Conservation (phyloP, 2,113 vertebrate genomes). For the Pterophyllum scalare region DNA sequence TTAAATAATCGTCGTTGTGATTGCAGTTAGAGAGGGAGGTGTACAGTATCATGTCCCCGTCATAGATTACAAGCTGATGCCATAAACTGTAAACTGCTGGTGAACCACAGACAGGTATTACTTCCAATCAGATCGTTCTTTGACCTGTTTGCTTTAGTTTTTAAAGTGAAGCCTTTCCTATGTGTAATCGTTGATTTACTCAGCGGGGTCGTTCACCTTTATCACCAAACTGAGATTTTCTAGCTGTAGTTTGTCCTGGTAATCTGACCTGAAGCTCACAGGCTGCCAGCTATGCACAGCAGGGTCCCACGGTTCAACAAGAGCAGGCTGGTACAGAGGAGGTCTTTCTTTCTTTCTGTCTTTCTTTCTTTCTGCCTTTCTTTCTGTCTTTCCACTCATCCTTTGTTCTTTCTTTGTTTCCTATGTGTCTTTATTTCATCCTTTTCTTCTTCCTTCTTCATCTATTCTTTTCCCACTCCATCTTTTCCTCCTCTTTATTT, state of each 20-base stretch:
- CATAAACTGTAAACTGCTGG: not conserved
- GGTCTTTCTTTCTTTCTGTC: not conserved
- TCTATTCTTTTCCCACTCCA: not conserved
- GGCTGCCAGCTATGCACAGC: constrained; percentile 19
- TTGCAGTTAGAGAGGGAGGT: not conserved
- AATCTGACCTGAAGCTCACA: constrained; percentile 32
- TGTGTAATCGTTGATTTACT: constrained; percentile 33
- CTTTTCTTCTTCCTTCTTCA: not conserved
- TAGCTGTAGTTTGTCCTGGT: constrained; percentile 17
- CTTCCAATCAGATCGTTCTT: constrained; percentile 17
- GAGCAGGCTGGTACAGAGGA: constrained; percentile 1
- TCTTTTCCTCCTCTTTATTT: not conserved
- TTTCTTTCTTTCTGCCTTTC: not conserved
- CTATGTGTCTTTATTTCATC: not conserved
- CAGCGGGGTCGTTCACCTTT: constrained; percentile 54
- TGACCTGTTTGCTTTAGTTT: not conserved
- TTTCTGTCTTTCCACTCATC: not conserved
- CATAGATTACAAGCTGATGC: not conserved
- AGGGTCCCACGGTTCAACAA: constrained; percentile 6
- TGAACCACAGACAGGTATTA: not conserved
- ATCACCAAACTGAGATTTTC: constrained; percentile 38
- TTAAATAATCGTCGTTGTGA: not conserved
- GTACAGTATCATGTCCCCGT: not conserved
- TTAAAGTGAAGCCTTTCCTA: not conserved
- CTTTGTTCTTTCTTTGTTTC: not conserved